Conservation (phyloP, 2,888 invertebrate genomes). For the Emesis furor region DNA sequence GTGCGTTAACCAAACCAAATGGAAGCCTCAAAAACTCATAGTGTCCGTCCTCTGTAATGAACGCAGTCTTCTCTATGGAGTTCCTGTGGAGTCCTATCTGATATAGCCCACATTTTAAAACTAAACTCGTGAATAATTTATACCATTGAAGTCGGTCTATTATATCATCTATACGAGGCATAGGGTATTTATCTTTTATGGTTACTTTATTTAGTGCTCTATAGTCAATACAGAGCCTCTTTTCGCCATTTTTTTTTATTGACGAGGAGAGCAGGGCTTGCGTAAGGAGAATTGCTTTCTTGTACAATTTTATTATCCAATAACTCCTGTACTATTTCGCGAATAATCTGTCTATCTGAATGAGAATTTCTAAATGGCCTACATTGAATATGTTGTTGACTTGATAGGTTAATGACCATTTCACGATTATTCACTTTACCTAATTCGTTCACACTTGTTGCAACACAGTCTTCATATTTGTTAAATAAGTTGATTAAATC, state of each 20-base stretch:
- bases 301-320: constrained; percentile 23
- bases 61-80: constrained; percentile 80
- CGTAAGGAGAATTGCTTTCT: constrained; percentile 23
- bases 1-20: constrained; percentile 63
- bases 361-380: constrained; percentile 3
- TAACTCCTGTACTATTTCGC: constrained; percentile 24
- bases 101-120: constrained; percentile 25
- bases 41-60: constrained; percentile 80
- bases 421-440: constrained; percentile 16
- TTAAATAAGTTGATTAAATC: not conserved
- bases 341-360: constrained; percentile 18
- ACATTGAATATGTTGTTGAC: constrained; percentile 1
- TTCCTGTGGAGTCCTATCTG: constrained; percentile 43
- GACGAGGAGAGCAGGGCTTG: constrained; percentile 25
- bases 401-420: constrained; percentile 8
- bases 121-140: constrained; percentile 16
- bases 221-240: constrained; percentile 29
- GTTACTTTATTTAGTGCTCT: constrained; percentile 27
- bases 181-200: constrained; percentile 29
- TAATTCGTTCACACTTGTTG: constrained; percentile 1
- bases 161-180: constrained; percentile 26
- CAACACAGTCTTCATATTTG: constrained; percentile 20
- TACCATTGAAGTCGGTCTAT: constrained; percentile 15
- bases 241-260: constrained; percentile 28
- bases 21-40: constrained; percentile 78